Conservation (phyloP, 2,888 invertebrate genomes). For the Nyleta sp. region DNA sequence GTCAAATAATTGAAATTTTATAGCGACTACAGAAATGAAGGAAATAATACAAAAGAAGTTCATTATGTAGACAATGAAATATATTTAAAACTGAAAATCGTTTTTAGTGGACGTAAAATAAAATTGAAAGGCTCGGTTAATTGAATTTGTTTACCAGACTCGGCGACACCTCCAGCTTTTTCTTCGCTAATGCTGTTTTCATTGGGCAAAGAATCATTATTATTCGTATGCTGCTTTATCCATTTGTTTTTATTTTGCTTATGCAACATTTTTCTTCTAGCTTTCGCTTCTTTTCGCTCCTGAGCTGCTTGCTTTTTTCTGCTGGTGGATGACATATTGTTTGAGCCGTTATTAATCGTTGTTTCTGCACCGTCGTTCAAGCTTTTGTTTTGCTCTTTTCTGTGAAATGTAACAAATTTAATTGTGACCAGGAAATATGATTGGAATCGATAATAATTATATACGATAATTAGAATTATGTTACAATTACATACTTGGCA, state of each 20-base stretch:
- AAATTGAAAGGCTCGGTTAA: not conserved
- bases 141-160: conserved; percentile 69
- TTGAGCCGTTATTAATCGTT: conserved; percentile 13
- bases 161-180: conserved; percentile 67
- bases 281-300: conserved; percentile 6
- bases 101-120: no score
- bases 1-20: no score
- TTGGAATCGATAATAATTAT: not conserved
- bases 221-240: conserved; percentile 58
- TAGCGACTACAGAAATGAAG: no score
- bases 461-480: not conserved
- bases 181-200: conserved; percentile 72
- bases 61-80: no score
- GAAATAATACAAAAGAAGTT: no score
- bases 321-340: conserved; percentile 1
- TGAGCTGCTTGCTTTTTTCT: conserved; percentile 12
- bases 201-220: conserved; percentile 58
- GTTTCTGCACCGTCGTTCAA: conserved; percentile 17
- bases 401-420: conserved; percentile 6
- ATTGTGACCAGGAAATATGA: not conserved
- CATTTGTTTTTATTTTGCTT: conserved; percentile 84
- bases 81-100: no score
- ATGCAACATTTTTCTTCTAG: conserved; percentile 81
- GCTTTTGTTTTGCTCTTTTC: conserved; percentile 29
- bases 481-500: conserved; percentile 68